These are phyloP conservation scores for Sebastes kiyomatsui DNA, from an alignment of 2,797 vertebrate genomes.

Conservation along the genomic window DNA sequence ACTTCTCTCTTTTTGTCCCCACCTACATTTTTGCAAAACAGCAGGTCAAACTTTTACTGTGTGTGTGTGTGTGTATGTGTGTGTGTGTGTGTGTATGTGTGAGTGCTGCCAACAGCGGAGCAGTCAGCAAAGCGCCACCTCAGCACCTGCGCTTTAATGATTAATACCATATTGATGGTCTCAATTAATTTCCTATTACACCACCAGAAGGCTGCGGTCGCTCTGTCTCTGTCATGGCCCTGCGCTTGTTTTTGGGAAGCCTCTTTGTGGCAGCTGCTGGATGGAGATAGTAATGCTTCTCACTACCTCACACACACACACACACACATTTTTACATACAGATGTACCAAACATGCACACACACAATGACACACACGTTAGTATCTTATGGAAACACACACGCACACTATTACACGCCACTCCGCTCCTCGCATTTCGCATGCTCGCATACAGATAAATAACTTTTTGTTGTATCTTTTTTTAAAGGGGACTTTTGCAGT, in stretches of 20 bases:
- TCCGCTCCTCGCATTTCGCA: constrained; percentile 53
- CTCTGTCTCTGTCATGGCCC: constrained; percentile 81
- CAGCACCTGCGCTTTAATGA: constrained; percentile 88
- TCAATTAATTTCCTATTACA: constrained; percentile 90
- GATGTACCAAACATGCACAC: constrained; percentile 56
- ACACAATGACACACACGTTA: constrained; percentile 44
- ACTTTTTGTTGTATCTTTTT: constrained; percentile 66
- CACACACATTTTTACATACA: constrained; percentile 52
- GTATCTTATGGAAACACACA: constrained; percentile 67
- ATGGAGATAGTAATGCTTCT: constrained; percentile 75
- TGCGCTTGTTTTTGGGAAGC: constrained; percentile 77
- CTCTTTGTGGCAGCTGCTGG: constrained; percentile 82
- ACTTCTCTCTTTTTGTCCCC: constrained; percentile 20
- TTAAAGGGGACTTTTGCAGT: constrained; percentile 48
- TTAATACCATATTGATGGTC: constrained; percentile 91
- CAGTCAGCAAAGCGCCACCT: constrained; percentile 84
- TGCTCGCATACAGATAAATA: constrained; percentile 61
- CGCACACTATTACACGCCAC: constrained; percentile 53
- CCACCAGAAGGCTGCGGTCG: constrained; percentile 82
- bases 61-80: constrained; percentile 10
- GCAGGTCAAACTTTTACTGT: constrained; percentile 81
- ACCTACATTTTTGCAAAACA: constrained; percentile 62
- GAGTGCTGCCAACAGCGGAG: constrained; percentile 72
- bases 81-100: constrained; percentile 19
- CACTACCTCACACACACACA: constrained; percentile 32